Conservation (phyloP, 2,797 vertebrate species). For the Trichosurus vulpecula region DNA sequence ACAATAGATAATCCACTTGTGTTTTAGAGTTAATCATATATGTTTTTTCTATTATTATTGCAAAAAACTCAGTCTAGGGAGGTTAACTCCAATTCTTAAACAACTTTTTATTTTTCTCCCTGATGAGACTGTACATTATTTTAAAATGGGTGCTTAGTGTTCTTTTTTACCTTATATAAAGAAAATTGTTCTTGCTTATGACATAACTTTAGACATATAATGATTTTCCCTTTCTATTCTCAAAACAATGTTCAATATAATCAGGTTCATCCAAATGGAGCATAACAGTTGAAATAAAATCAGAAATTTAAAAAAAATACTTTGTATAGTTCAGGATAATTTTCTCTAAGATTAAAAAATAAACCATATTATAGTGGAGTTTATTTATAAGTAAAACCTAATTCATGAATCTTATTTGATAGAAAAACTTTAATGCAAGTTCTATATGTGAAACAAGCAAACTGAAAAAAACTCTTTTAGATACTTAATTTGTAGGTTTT, state of each 20-base stretch:
- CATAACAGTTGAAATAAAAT: background rate
- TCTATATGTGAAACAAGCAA: slow-evolving; percentile 38
- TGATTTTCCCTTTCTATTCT: background rate
- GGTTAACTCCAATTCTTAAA: background rate
- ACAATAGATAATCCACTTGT: background rate
- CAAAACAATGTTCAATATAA: background rate
- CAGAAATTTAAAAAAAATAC: background rate
- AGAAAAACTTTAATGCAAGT: slow-evolving; percentile 28
- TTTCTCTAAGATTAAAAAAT: background rate
- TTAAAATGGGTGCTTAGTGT: background rate
- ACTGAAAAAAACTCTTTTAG: slow-evolving; percentile 28
- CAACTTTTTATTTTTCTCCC: background rate
- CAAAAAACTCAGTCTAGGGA: background rate
- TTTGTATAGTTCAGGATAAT: background rate
- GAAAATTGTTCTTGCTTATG: background rate
- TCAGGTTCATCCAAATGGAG: background rate
- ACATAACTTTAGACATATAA: background rate
- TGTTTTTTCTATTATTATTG: background rate
- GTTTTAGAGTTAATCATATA: background rate
- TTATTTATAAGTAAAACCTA: slow-evolving; percentile 9
- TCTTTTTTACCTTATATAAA: background rate
- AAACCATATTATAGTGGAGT: background rate
- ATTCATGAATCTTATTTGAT: slow-evolving; percentile 8
- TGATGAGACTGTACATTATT: background rate
- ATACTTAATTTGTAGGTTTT: background rate